Base-by-base conservation (phyloP, 1,140 invertebrate genomes). In the Trachymyrmex septentrionalis region DNA sequence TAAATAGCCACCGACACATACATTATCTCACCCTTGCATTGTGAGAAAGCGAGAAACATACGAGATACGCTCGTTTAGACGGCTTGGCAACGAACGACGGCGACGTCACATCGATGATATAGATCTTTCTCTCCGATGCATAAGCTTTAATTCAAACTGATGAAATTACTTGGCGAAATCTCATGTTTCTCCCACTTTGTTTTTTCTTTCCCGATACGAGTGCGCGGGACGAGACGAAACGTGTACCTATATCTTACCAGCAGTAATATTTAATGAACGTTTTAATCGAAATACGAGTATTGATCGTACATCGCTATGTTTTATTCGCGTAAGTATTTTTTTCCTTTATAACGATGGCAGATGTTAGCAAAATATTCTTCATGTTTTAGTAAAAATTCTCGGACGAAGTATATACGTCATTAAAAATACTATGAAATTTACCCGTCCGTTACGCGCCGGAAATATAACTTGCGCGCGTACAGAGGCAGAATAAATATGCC, bases 361-460 rank as follows among this genome's bases (percentile, higher is more conserved):
- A 73, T n/a, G 19, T 61, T 48, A 38, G 24, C 10, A 19, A 82
- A 82, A 73, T n/a, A 34, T 57, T 71, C 53, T 50, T 71, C 34
- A 30, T 30, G 57, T 73, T 75, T 84, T 59, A 84, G 38, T 44
- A 48, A 73, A 48, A 59, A 75, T 73, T 84, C 69, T 73, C 38
- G 48, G 1, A n/a, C 77, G 14, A 44, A 61, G 38, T 59, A 48
- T 72, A 27, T 44, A 19, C 69, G 55, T 84, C 57, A 84, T 82
- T 82, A 84, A 84, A 84, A 84, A 75, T 84, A 84, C 69, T 75
- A 84, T 61, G 55, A 84, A 82, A 84, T 84, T 84, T 75, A 61
- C 44, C 55, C 69, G 80, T 21, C 38, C 38, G 80, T 84, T 84
- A 84, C 19, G 69, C 55, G 69, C 55, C 38, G 69, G 80, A 84